Percentiles rank a stretch among this genome's conserved stretches.
Evolutionary conservation across 2,888 invertebrate species (phyloP).

Genomic region (Margaritifera margaritifera): DNA sequence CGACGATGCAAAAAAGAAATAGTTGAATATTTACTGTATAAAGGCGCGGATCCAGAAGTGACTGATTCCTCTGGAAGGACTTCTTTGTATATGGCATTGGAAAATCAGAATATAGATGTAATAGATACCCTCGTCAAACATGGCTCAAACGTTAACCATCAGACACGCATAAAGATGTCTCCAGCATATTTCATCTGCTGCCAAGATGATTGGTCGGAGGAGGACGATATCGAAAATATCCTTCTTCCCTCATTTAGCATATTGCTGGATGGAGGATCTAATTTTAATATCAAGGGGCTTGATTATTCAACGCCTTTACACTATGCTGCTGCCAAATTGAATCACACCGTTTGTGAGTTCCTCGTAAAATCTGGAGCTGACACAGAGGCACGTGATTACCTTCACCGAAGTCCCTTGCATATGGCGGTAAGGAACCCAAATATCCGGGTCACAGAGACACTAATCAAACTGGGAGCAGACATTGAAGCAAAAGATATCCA

Average conservation of each 20-base stretch:
- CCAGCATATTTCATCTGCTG: constrained; percentile 8
- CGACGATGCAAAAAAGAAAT: background rate
- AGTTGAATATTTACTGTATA: constrained; percentile 17
- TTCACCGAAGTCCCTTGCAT: constrained; percentile 18
- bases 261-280: constrained; percentile 4
- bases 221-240: constrained; percentile 3
- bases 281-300: constrained; percentile 10
- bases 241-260: constrained; percentile 4
- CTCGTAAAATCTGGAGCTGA: constrained; percentile 10
- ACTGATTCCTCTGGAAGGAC: constrained; percentile 10
- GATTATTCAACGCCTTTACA: constrained; percentile 14
- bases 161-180: constrained; percentile 3
- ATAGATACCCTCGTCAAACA: constrained; percentile 9
- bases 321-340: constrained; percentile 7
- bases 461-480: constrained; percentile 7
- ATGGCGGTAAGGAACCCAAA: constrained; percentile 14
- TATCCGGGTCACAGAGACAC: background rate
- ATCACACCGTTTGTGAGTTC: background rate
- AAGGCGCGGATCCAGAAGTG: constrained; percentile 21
- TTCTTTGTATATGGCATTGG: constrained; percentile 4
- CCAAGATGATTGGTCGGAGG: constrained; percentile 3
- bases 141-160: constrained; percentile 1
- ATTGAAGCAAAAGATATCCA: constrained; percentile 9
- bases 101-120: constrained; percentile 8
- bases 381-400: constrained; percentile 7